These are phyloP conservation scores for Lepidurus packardi DNA, from an alignment of 1,140 invertebrate genomes.

Conservation along the genomic window DNA sequence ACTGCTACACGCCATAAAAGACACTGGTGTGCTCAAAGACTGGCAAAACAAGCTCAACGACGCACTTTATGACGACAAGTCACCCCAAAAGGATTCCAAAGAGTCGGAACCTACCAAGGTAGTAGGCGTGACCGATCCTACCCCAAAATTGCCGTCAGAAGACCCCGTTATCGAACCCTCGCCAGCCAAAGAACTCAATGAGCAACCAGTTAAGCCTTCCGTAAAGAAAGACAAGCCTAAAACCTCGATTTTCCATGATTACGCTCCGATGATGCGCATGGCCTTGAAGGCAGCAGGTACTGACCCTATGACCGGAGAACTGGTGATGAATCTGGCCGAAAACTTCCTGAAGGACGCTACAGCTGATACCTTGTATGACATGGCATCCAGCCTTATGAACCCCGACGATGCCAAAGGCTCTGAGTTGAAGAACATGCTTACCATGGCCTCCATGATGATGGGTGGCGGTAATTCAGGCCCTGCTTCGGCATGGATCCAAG, in stretches of 20 bases:
- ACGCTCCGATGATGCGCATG: slow-evolving; percentile 2
- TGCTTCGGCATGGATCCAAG: background rate
- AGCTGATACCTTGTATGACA: slow-evolving; percentile 29
- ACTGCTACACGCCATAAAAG: slow-evolving; percentile 30
- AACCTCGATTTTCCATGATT: background rate
- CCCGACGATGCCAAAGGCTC: slow-evolving; percentile 8
- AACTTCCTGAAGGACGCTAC: slow-evolving; percentile 25
- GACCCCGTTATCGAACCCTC: slow-evolving; percentile 4
- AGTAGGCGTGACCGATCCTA: background rate
- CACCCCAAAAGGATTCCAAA: slow-evolving; percentile 1
- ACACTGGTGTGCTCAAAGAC: slow-evolving; percentile 27
- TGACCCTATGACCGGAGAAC: slow-evolving; percentile 26
- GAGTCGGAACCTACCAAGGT: slow-evolving; percentile 25
- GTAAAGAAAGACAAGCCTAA: slow-evolving; percentile 26
- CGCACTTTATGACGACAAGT: slow-evolving; percentile 28
- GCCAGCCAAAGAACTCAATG: background rate
- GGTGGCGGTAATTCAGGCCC: slow-evolving; percentile 1
- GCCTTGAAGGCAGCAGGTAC: slow-evolving; percentile 14
- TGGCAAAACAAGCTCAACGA: slow-evolving; percentile 32
- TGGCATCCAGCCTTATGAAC: slow-evolving; percentile 29
- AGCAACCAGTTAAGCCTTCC: slow-evolving; percentile 22
- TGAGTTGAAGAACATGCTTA: slow-evolving; percentile 24
- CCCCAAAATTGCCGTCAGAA: background rate
- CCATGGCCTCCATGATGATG: slow-evolving; percentile 26
- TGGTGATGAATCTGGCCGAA: slow-evolving; percentile 25